Base-by-base conservation (phyloP, 2,888 invertebrate genomes). In the Drosophila neonasuta region DNA sequence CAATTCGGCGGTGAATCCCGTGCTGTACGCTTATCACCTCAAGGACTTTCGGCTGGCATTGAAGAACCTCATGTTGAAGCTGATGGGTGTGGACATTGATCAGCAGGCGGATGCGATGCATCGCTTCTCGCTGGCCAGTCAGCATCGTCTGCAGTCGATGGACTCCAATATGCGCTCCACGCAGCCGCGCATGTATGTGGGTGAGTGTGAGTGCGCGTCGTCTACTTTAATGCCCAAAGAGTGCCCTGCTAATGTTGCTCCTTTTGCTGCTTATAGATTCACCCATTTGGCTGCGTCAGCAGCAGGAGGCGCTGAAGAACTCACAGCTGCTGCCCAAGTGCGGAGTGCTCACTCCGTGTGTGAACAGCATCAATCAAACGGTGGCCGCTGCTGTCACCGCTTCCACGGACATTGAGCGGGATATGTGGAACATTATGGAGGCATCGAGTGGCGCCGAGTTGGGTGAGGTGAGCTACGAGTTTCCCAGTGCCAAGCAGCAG, bases 1-100 rank as follows among this genome's bases (percentile, higher is more conserved):
- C n/a, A 98, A 97, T 90, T 97, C 97, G 0, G 97, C 97, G 0
- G 95, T 97, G 32, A 98, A 98, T 90, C 98, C 98, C 0, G 92
- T 97, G 30, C 92, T 98, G 11, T 98, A 98, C 91, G 98, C 98
- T 1, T 98, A 97, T 88, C 97, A 98, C 88, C 92, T 97, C 70
- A 95, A 95, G 87, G 97, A 97, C 89, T 97, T 97, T 86, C 93
- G 96, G 3, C 93, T 94, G 1, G 96, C 96, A 0, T 90, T 97
- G 46, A 95, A 96, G 89, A 94, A 93, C 52, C 93, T 95, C 11
- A 92, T 96, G 41, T 93, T 93, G 74, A 92, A 92, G 10, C 89
- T 94, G 29, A 90, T 94, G 66, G 93, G 94, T 1, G 90, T 93
- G 39, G 92, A 93, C 52, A 92, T 90, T 11, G 89, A 93, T 90